These are phyloP conservation scores for Macrobrachium nipponense DNA, from an alignment of 1,140 invertebrate genomes.

Conservation along the genomic window DNA sequence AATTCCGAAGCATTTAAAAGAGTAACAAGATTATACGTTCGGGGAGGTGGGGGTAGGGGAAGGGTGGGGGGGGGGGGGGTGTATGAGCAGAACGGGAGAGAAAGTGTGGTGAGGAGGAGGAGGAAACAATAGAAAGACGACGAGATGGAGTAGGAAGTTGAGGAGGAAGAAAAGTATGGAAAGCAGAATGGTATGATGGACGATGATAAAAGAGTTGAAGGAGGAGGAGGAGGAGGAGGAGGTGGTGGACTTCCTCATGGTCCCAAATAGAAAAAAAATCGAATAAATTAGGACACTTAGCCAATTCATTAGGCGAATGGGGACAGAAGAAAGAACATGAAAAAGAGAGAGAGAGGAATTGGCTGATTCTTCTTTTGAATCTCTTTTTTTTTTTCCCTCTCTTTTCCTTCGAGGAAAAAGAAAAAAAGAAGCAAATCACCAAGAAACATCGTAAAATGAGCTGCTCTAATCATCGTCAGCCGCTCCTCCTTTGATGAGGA, in stretches of 20 bases:
- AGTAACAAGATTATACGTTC: slow-evolving; percentile 19
- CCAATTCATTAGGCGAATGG: no score
- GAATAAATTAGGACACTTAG: no score
- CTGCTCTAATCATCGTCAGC: no score
- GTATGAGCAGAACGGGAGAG: neutral
- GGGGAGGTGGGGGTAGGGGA: neutral
- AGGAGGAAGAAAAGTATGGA: neutral
- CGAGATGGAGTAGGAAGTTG: neutral
- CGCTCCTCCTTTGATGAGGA: no score
- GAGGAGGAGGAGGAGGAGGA: no score
- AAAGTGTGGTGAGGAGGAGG: neutral
- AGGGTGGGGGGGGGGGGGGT: neutral
- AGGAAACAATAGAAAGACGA: neutral
- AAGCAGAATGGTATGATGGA: neutral
- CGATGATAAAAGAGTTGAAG: neutral
- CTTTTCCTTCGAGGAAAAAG: no score
- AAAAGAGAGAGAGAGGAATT: neutral
- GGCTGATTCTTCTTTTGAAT: no score
- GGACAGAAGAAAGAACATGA: neutral
- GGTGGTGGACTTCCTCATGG: no score
- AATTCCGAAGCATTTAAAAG: slow-evolving; percentile 5
- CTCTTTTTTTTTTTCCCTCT: no score
- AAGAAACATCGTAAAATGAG: no score
- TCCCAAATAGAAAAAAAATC: no score
- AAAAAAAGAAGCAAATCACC: no score